These are phyloP conservation scores for Loxodonta africana DNA, from an alignment of 2,113 vertebrate genomes.

Conservation along the genomic window DNA sequence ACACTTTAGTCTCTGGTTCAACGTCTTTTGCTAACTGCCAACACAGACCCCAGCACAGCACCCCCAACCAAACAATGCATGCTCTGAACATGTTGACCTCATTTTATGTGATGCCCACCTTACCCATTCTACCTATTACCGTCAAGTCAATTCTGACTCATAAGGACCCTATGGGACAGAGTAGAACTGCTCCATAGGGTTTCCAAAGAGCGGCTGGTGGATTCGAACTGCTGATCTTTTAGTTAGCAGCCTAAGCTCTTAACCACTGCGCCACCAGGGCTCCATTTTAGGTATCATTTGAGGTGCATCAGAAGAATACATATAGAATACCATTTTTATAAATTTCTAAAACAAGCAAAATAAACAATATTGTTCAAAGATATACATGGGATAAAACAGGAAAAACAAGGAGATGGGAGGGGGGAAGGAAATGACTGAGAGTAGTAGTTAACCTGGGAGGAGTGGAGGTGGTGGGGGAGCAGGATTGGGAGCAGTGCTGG, in stretches of 20 bases:
- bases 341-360: not conserved
- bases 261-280: too few species aligned
- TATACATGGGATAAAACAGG: not conserved
- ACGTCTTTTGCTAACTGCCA: not conserved
- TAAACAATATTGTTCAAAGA: not conserved
- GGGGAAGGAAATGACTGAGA: not conserved
- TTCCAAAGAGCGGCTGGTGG: too few species aligned
- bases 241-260: too few species aligned
- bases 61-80: accelerated
- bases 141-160: too few species aligned
- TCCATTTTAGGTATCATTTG: not conserved
- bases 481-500: not conserved
- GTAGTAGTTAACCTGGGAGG: not conserved
- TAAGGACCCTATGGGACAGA: too few species aligned
- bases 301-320: not conserved
- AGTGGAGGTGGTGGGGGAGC: not conserved
- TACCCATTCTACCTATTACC: not conserved
- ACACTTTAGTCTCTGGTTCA: not conserved
- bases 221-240: too few species aligned
- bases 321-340: not conserved
- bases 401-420: too few species aligned
- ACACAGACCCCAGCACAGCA: not conserved
- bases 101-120: not conserved
- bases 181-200: too few species aligned
- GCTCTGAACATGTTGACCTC: not conserved